Conservation (phyloP, 2,888 invertebrate species). For the Chrysomela aeneicollis region DNA sequence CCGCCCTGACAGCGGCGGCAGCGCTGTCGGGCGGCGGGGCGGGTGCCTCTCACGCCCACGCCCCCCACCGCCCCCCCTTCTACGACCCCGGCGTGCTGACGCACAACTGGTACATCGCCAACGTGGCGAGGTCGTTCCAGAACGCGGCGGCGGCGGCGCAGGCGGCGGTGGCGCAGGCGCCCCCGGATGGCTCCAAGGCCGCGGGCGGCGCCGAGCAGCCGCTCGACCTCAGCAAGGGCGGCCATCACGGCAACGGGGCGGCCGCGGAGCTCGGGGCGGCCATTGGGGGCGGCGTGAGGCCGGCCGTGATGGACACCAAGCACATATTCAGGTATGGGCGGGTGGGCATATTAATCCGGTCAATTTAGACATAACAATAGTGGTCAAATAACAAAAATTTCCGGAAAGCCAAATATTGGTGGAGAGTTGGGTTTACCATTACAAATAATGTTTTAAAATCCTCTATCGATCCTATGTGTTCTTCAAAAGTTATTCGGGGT, state of each 20-base stretch:
- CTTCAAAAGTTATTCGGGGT: too few relatives aligned
- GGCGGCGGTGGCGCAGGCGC: constrained; percentile 44
- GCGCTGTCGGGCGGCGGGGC: constrained; percentile 67
- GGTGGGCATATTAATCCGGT: too few relatives aligned
- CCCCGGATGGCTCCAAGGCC: constrained; percentile 42
- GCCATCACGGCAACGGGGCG: constrained; percentile 46
- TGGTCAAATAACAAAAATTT: too few relatives aligned
- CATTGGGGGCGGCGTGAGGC: constrained; percentile 53
- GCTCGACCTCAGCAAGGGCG: constrained; percentile 85
- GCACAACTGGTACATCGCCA: constrained; percentile 60
- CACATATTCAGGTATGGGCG: constrained; percentile 69
- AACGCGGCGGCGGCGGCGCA: constrained; percentile 47
- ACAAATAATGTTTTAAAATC: too few relatives aligned
- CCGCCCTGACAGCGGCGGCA: constrained; percentile 72
- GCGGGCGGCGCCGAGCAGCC: constrained; percentile 70
- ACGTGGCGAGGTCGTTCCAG: constrained; percentile 64
- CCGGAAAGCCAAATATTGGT: too few relatives aligned
- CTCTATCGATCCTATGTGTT: too few relatives aligned
- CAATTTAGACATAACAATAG: too few relatives aligned
- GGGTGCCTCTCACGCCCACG: constrained; percentile 46
- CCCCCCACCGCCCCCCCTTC: constrained; percentile 56
- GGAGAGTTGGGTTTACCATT: too few relatives aligned
- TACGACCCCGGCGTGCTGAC: constrained; percentile 55
- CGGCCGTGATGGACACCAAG: constrained; percentile 65
- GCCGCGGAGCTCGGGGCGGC: constrained; percentile 43